Evolutionary conservation across 2,113 vertebrate genomes (phyloP), one percentile per base, ranked within the genome.

Genomic region (Desmodus rotundus): DNA sequence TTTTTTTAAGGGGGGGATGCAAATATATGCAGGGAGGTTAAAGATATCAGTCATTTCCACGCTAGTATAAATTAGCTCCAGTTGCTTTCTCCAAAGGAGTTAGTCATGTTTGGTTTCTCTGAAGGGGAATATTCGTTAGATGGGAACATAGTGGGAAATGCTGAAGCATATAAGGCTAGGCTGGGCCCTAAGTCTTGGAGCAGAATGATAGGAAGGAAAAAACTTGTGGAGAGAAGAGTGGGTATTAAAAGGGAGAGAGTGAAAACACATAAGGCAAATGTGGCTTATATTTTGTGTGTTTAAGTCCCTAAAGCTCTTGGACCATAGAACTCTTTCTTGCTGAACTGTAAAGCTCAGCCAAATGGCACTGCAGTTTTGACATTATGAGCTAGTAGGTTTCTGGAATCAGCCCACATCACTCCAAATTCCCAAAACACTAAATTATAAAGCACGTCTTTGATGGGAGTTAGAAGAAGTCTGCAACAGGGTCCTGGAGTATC

Each of bases 401-500:
- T 84, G 72, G 85, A 96, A 93, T 38, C 31, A 77, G 61, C 1
- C 38, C 77, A 43, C 9, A 31, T 54, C 50, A 70, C 38, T 73
- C 31, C 24, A 9, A 93, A 96, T 61, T 81, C 70, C 22, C 41
- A 50, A 68, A 50, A 67, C 36, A 89, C 4, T 85, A 36, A 16
- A 61, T 77, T 70, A 87, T n/a, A 92, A 96, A 87, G 72, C 70
- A 67, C n/a, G 11, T 31, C 47, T 97, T 74, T 83, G 47, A 81
- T n/a, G 2, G 9, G 41, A 87, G 36, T 92, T 33, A 74, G 45
- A 78, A 74, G 45, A 78, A 5, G 38, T 81, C 56, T 41, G 2
- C 38, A 33, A n/a, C 2, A 36, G 5, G 19, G 33, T 87, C 72
- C 70, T 77, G 65, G 56, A 61, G 58, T 28, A 11, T 61, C 58